A percentile compares a stretch with the other conserved stretches of the same genome.
Conservation (phyloP, 2,797 vertebrate species). For the Macropus fuliginosus region DNA sequence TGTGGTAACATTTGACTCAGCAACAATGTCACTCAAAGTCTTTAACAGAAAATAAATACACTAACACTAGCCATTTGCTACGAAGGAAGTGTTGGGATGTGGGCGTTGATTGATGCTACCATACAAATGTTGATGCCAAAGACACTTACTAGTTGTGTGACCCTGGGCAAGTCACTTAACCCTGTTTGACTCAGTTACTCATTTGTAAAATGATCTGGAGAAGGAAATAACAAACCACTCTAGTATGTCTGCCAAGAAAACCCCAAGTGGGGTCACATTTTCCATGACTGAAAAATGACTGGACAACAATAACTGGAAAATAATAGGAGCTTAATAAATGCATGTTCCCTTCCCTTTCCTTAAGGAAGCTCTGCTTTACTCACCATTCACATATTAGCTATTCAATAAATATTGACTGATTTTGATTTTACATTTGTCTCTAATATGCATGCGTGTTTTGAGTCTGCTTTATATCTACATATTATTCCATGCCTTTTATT, state of each 20-base stretch:
- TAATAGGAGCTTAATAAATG: background rate
- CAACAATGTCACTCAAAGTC: background rate
- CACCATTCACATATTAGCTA: background rate
- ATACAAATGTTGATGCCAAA: conserved; percentile 15
- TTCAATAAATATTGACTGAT: background rate
- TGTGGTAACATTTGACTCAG: background rate
- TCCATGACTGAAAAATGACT: background rate
- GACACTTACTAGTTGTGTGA: background rate
- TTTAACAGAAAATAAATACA: background rate
- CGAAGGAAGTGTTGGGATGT: background rate
- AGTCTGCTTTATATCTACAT: background rate
- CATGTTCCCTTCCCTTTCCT: background rate
- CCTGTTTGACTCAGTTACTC: background rate
- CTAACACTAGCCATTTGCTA: background rate
- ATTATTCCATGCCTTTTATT: background rate
- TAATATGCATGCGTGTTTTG: background rate
- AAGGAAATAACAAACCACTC: background rate
- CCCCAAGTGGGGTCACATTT: background rate
- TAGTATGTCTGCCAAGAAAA: background rate
- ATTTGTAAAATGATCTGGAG: background rate
- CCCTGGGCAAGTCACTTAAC: background rate
- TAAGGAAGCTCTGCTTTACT: background rate
- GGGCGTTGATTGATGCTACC: background rate
- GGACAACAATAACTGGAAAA: background rate
- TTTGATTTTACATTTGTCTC: background rate